Evolutionary conservation across 2,113 vertebrate species (phyloP).

Genomic region (Phylloscopus trochilus): DNA sequence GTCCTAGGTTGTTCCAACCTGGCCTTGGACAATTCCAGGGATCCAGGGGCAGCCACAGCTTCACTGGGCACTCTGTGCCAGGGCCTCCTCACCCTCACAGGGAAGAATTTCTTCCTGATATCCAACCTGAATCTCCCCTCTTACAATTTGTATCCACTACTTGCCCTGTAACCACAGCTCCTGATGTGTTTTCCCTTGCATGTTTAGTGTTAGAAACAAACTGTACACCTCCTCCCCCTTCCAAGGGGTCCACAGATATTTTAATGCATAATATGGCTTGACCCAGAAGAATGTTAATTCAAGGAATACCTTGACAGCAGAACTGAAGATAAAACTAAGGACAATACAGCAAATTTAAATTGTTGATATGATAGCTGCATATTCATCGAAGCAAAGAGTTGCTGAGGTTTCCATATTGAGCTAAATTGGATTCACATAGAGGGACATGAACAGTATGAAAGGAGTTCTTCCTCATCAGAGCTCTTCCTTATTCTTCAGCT

Average conservation of each 20-base stretch:
- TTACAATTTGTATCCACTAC: background rate
- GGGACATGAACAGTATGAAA: background rate
- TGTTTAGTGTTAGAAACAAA: background rate
- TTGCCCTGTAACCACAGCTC: too few species aligned
- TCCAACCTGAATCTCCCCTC: background rate
- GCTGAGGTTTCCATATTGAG: background rate
- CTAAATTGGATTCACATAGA: background rate
- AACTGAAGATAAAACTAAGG: background rate
- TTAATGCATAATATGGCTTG: background rate
- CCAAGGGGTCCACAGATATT: background rate
- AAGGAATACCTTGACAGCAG: background rate
- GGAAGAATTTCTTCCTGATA: too few species aligned
- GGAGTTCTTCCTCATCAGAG: background rate
- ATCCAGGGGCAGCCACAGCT: background rate
- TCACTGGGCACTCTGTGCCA: background rate
- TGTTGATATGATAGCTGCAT: background rate
- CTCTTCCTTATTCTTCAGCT: background rate
- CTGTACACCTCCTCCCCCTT: background rate
- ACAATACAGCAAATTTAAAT: background rate
- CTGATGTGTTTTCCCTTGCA: background rate
- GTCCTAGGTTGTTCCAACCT: fast-evolving
- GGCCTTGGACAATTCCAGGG: background rate
- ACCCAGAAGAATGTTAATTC: background rate
- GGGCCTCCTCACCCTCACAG: too few species aligned
- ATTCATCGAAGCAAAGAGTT: background rate